phyloP scores from a whole-genome alignment of 2,113 vertebrate genomes.

The Zosterops lateralis region DNA sequence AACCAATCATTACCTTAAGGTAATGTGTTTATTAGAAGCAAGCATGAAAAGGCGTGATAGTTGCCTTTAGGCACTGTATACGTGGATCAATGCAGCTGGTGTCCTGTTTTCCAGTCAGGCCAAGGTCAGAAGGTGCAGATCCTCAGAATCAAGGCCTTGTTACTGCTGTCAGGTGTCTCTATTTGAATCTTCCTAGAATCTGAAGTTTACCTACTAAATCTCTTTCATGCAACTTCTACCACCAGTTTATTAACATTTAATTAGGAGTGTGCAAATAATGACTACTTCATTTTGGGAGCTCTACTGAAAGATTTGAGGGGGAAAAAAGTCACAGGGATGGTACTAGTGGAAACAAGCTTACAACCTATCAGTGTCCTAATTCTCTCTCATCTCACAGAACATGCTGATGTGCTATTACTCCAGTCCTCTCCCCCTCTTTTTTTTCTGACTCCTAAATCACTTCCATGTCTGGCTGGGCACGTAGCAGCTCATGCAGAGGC shows the following conservation, averaged over 20 bases:
- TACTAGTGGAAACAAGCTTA: neutral
- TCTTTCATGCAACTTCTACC: neutral
- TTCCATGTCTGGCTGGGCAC: neutral
- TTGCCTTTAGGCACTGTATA: neutral
- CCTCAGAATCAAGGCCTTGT: neutral
- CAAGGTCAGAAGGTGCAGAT: neutral
- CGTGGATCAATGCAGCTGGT: neutral
- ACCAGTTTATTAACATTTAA: neutral
- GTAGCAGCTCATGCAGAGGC: neutral
- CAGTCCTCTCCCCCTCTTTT: neutral
- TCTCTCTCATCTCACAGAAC: neutral
- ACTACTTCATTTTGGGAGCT: neutral
- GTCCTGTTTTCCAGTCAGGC: neutral
- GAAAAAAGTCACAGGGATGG: accelerated
- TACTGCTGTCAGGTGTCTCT: neutral
- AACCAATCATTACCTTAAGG: neutral
- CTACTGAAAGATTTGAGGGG: neutral
- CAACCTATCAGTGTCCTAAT: neutral
- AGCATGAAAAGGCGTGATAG: neutral
- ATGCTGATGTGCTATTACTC: neutral
- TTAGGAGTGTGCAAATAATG: neutral
- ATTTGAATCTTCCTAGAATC: neutral
- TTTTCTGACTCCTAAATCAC: neutral
- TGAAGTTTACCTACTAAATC: neutral
- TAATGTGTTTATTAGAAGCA: neutral